Evolutionary conservation across 2,797 vertebrate genomes (phyloP), one percentile per base, ranked within the genome.

Genomic region (Molossus alvarezi): DNA sequence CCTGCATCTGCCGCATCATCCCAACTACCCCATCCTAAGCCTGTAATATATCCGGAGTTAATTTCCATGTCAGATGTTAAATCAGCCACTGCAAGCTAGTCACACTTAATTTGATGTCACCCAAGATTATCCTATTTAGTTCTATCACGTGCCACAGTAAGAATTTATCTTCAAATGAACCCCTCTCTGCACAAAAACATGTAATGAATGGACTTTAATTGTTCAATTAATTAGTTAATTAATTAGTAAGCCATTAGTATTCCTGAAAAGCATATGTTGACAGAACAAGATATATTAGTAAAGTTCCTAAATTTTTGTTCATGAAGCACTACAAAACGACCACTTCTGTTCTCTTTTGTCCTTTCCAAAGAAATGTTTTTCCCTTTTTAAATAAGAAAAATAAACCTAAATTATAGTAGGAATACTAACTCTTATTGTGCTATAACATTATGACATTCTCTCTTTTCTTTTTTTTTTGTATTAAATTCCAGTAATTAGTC

Each of bases 101-200:
- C 60, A 73, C 17, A 2, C 2, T 75, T 75, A 58, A 84, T 73
- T 91, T 83, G 29, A 15, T 33, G 21, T 55, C 58, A 11, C 18
- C 64, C 55, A 91, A 97, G 81, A 89, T 92, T 97, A 97, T 86
- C 69, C 37, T 57, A 45, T 20, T 90, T 95, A 60, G 94, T 83
- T 97, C 95, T 94, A 37, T 37, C 64, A 73, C 29, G 76, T 91
- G 45, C 69, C 55, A 88, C 29, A 60, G 72, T 88, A 91, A 72
- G 17, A 18, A 72, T 48, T 41, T 67, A 1, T 48, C 58, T 93
- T 86, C 62, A 72, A 69, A 89, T 88, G 37, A 79, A 94, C 65
- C 1, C 10, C 2, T 76, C 29, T 86, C 87, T 60, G 9, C 81
- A 88, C 15, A 93, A 72, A 84, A 62, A 57, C 25, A 1, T 37